A percentile compares a stretch with the other conserved stretches of the same genome.
phyloP scores from a whole-genome alignment of 1,140 invertebrate species.

The Sycophila sp. region DNA sequence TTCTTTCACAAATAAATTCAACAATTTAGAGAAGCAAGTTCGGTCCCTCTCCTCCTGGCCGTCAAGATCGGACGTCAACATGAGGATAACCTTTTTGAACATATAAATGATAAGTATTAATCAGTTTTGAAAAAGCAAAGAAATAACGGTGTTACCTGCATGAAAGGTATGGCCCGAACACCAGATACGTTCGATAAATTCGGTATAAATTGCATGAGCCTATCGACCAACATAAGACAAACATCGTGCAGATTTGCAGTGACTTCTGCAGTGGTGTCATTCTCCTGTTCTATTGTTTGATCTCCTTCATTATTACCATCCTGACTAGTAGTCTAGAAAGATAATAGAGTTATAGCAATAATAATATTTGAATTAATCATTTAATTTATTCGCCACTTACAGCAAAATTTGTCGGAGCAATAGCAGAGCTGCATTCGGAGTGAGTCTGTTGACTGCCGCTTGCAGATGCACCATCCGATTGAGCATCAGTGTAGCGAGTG shows the following conservation, averaged over 20 bases:
- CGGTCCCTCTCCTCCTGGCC: slow-evolving; percentile 83
- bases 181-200: slow-evolving; percentile 75
- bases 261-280: slow-evolving; percentile 55
- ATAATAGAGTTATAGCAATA: slow-evolving; percentile 1
- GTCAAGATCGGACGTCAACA: slow-evolving; percentile 91
- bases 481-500: slow-evolving; percentile 83
- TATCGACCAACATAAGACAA: slow-evolving; percentile 69
- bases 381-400: slow-evolving; percentile 47
- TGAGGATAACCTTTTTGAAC: slow-evolving; percentile 86
- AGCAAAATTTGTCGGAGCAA: slow-evolving; percentile 64
- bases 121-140: slow-evolving; percentile 43
- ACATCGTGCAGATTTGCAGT: slow-evolving; percentile 66
- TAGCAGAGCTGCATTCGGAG: slow-evolving; percentile 70
- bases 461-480: slow-evolving; percentile 67
- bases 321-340: slow-evolving; percentile 54
- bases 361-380: slow-evolving; percentile 23
- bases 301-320: slow-evolving; percentile 55
- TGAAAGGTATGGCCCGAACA: slow-evolving; percentile 87
- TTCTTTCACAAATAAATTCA: slow-evolving; percentile 80
- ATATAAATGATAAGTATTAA: no score
- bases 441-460: slow-evolving; percentile 57
- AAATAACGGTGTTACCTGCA: slow-evolving; percentile 72
- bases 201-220: slow-evolving; percentile 73
- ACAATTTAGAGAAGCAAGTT: slow-evolving; percentile 78
- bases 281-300: slow-evolving; percentile 51